Base-by-base conservation (phyloP, 2,113 vertebrate genomes). In the Willisornis vidua region DNA sequence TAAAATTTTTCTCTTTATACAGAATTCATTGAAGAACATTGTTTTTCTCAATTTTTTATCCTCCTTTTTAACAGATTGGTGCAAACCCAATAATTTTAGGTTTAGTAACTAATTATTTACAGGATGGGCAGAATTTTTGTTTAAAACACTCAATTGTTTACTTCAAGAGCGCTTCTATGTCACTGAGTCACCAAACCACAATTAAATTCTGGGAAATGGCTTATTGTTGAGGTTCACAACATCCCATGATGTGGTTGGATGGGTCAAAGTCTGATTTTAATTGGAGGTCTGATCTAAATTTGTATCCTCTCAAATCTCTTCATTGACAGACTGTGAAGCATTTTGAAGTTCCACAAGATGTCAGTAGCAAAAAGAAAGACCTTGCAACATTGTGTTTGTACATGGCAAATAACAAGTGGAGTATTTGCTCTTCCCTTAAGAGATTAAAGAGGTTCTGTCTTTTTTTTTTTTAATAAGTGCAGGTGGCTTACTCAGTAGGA, bases 121-220 rank as follows among this genome's bases (percentile, higher is more conserved):
- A 76, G 70, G 73, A 93, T 31, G 29, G 23, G 33, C 49, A 82
- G 73, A 70, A 67, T 92, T 96, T 92, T 85, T 94, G 79, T 94
- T 93, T 71, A 33, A 87, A 91, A 67, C 35, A n/a, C 57, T 63
- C 62, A 70, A 28, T 84, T 75, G 71, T 97, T 96, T 97, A 92
- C 94, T 91, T 95, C 80, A 94, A 93, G 74, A 83, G 37, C 48
- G 51, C 87, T 57, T 82, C 61, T 73, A 23, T 97, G 87, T 96
- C 88, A 33, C 51, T 97, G 96, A 97, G 91, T 97, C 97, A 96
- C 71, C 91, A 91, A 94, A 91, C 97, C 93, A 90, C 92, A 88
- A n/a, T 91, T 77, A 88, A 74, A 68, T 95, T 89, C 93, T 65
- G 96, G 90, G 93, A 97, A 97, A 94, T 72, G 54, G n/a, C 78